Percentiles rank a stretch among this genome's conserved stretches.
These are phyloP conservation scores for Phoebastria nigripes DNA, from an alignment of 2,797 vertebrate genomes.

Conservation along the genomic window DNA sequence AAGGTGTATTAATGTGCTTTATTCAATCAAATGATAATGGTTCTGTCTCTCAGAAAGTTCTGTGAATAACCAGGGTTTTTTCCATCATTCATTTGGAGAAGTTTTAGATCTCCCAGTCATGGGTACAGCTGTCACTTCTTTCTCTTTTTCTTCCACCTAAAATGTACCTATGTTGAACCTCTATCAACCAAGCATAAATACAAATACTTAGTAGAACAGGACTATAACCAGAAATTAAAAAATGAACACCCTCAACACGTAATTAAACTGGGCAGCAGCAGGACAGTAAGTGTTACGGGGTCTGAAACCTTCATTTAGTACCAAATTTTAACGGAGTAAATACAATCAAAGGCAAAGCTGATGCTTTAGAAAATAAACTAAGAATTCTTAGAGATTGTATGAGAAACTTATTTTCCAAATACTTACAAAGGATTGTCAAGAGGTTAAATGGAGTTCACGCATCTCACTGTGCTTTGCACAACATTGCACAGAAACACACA, in stretches of 20 bases:
- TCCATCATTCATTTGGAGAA: background rate
- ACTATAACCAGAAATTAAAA: background rate
- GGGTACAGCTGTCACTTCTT: background rate
- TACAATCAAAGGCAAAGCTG: background rate
- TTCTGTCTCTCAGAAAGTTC: background rate
- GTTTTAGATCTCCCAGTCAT: background rate
- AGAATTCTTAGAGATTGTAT: background rate
- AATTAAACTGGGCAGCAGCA: background rate
- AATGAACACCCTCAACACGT: fast-evolving
- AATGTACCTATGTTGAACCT: background rate
- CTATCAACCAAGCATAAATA: background rate
- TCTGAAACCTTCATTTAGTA: background rate
- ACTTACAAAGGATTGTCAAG: background rate
- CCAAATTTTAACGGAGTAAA: background rate
- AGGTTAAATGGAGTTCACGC: background rate
- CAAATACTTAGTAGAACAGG: background rate
- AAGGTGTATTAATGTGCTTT: background rate
- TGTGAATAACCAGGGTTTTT: background rate
- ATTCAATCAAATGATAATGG: background rate
- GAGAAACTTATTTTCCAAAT: background rate
- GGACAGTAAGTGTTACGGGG: background rate
- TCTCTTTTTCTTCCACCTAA: background rate
- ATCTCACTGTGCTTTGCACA: background rate
- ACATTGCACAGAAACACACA: background rate
- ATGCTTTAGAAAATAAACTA: background rate